A percentile compares a stretch with the other conserved stretches of the same genome.
Evolutionary conservation across 2,888 invertebrate species (phyloP).

Genomic region (Hetaerina titia): DNA sequence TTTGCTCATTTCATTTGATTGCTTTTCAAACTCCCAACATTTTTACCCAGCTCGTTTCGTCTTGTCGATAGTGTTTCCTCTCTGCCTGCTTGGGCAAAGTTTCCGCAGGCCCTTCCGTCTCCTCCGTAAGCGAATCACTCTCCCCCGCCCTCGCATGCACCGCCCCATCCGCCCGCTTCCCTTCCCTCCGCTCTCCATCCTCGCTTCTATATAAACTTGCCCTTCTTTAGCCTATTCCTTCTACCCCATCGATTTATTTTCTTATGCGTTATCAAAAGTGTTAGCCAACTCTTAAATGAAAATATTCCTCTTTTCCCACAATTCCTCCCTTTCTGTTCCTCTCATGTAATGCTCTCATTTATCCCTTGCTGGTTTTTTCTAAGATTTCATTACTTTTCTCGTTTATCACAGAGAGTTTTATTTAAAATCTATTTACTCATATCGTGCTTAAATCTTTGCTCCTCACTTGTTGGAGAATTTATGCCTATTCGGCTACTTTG

Average conservation of each 20-base stretch:
- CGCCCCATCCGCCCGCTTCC: neutral
- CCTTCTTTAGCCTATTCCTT: neutral
- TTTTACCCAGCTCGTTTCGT: no score
- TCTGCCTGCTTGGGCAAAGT: no score
- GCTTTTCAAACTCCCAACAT: no score
- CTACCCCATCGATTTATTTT: neutral
- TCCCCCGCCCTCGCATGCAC: neutral
- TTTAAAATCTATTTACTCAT: no score
- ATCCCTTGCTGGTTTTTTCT: neutral
- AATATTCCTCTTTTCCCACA: neutral
- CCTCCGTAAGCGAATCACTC: neutral
- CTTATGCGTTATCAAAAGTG: neutral
- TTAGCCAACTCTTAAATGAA: conserved; percentile 41
- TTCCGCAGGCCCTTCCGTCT: neutral
- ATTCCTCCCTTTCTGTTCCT: neutral
- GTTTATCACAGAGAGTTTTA: neutral
- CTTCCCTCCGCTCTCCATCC: neutral
- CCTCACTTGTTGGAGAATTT: no score
- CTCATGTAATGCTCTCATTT: no score
- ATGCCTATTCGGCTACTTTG: no score
- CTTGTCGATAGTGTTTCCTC: no score
- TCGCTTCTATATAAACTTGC: neutral
- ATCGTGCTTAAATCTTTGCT: no score
- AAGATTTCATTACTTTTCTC: neutral
- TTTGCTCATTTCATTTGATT: no score